phyloP scores from a whole-genome alignment of 2,888 invertebrate species.

The Patella caerulea region DNA sequence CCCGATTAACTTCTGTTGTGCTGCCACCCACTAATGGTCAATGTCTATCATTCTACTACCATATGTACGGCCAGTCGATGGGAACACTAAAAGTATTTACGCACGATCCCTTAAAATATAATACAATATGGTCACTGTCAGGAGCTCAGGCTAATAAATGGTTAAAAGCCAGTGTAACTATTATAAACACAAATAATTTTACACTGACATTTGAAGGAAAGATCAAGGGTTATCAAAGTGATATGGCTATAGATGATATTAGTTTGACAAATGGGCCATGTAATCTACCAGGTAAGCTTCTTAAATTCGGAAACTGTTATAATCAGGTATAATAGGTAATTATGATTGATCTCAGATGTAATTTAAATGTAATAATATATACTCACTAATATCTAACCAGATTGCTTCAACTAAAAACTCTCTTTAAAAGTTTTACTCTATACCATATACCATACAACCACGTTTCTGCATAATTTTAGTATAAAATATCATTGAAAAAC shows the following conservation, averaged over 20 bases:
- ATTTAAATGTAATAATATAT: too few species aligned
- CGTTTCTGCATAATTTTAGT: not conserved
- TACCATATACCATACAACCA: too few species aligned
- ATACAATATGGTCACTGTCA: conserved; percentile 40
- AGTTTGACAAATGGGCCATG: conserved; percentile 53
- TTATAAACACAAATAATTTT: conserved; percentile 44
- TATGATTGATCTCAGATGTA: too few species aligned
- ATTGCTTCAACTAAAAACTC: too few species aligned
- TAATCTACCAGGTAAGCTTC: conserved; percentile 43
- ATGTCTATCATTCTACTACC: conserved; percentile 66
- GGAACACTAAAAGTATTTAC: conserved; percentile 56
- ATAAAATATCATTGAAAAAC: not conserved
- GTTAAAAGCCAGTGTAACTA: conserved; percentile 48
- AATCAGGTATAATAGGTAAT: too few species aligned
- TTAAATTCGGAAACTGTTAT: too few species aligned
- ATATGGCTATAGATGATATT: conserved; percentile 66
- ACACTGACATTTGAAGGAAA: conserved; percentile 60
- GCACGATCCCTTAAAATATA: conserved; percentile 15
- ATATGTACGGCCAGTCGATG: conserved; percentile 61
- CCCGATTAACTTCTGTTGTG: conserved; percentile 57
- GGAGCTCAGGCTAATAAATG: conserved; percentile 52
- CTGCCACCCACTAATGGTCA: conserved; percentile 41
- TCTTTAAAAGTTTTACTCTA: too few species aligned
- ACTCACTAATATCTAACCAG: too few species aligned
- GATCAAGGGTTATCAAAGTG: conserved; percentile 51